Base-by-base conservation (phyloP, 1,140 invertebrate species). In the Drosophila ogumai region DNA sequence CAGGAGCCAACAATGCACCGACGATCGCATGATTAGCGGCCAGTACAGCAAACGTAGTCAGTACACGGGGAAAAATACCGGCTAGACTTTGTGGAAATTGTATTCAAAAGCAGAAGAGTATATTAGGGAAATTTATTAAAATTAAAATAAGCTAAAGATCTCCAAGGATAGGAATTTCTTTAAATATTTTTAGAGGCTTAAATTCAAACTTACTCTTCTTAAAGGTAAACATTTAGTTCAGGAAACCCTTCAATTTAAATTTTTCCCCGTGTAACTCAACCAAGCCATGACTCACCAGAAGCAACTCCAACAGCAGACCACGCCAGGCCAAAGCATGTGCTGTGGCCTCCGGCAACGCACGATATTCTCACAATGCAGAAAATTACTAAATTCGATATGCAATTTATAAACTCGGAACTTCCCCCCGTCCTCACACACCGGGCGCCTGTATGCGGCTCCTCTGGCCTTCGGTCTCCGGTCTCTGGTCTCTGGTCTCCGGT, bases 361-460 rank as follows among this genome's bases (percentile, higher is more conserved):
- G 80, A 80, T 76, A 77, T 63, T 88, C 75, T 74, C 74, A 72
- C 72, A 84, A 71, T 84, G 68, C 64, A 58, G 41, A 90, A 87
- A 87, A 87, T 84, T 81, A 90, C 85, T 79, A 85, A 88, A 90
- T 84, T 88, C 84, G 81, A 90, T 88, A 90, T 88, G 85, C 84
- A 90, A 88, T 88, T 88, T 88, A 88, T 81, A 87, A 88, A 78
- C 57, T 57, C 63, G 31, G 40, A 46, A 19, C 25, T 34, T 1
- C 7, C 34, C 38, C n/a, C 58, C 43, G 6, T 28, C n/a, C 60
- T 12, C 17, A 31, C 6, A 46, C 52, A 15, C 46, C 43, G 5
- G 38, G 15, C 41, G 10, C 13, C 17, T 28, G 28, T 17, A 12
- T 32, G 28, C 6, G 12, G n/a, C 40, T n/a, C 50, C 38, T 28